These are phyloP conservation scores for Urosaurus nigricauda DNA, from an alignment of 2,797 vertebrate species.

Conservation along the genomic window DNA sequence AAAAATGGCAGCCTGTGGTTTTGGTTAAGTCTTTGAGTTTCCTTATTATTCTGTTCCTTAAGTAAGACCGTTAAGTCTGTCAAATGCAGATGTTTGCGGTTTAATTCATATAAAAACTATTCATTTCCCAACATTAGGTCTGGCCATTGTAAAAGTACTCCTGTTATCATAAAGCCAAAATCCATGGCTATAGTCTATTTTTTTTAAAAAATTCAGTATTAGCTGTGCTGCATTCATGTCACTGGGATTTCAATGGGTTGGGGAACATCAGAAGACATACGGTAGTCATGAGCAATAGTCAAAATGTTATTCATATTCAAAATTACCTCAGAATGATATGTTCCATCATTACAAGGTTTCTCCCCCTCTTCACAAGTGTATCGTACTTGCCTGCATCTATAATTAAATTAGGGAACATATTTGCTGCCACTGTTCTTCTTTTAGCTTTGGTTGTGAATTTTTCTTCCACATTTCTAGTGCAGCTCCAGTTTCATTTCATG, in stretches of 20 bases:
- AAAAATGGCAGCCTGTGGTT: constrained; percentile 22
- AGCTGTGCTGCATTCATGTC: neutral
- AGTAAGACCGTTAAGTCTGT: constrained; percentile 12
- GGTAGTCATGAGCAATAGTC: neutral
- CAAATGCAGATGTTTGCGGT: constrained; percentile 39
- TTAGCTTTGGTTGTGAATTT: constrained; percentile 8
- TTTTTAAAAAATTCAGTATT: neutral
- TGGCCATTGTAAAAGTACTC: constrained; percentile 16
- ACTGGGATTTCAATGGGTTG: neutral
- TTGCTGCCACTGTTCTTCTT: neutral
- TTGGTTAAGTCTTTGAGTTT: constrained; percentile 14
- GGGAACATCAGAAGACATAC: too few species aligned
- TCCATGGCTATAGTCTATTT: neutral
- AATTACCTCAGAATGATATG: neutral
- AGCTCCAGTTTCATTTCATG: constrained; percentile 46
- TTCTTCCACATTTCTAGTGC: neutral
- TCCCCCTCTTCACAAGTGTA: neutral
- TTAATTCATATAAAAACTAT: constrained; percentile 27
- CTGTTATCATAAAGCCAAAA: neutral
- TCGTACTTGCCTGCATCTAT: neutral
- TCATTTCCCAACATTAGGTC: constrained; percentile 26
- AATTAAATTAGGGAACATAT: neutral
- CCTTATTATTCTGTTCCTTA: constrained; percentile 13
- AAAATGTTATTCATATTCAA: neutral
- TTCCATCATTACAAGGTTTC: neutral